These are phyloP conservation scores for Sturmia bella DNA, from an alignment of 2,888 invertebrate species.

Conservation along the genomic window DNA sequence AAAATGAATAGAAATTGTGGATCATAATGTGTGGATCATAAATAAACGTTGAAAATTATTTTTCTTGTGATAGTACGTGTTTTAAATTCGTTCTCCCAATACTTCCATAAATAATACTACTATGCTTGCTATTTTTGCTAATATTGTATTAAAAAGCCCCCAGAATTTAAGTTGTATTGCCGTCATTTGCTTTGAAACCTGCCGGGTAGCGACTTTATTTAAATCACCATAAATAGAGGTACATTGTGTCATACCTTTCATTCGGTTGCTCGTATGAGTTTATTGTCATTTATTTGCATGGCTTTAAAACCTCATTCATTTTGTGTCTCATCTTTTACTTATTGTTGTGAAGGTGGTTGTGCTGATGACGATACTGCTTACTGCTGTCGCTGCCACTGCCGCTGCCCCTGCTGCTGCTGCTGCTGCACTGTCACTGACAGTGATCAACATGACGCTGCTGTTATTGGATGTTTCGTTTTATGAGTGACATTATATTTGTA, in stretches of 20 bases:
- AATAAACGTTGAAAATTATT: too few relatives aligned
- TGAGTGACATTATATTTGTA: constrained; percentile 70
- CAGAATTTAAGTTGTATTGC: too few relatives aligned
- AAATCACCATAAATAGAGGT: neutral
- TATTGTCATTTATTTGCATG: constrained; percentile 35
- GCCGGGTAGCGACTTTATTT: neutral
- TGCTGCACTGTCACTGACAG: neutral
- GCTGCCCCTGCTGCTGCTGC: constrained; percentile 1
- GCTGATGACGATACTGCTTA: constrained; percentile 1
- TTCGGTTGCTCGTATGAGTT: constrained; percentile 33
- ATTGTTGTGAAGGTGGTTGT: neutral
- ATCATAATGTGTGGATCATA: too few relatives aligned
- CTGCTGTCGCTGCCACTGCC: constrained; percentile 9
- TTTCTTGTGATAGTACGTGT: too few relatives aligned
- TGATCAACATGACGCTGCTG: constrained; percentile 31
- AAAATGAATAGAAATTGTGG: too few relatives aligned
- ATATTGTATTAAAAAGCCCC: too few relatives aligned
- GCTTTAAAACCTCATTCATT: constrained; percentile 8
- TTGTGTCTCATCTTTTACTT: neutral
- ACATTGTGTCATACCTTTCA: constrained; percentile 23
- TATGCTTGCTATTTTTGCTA: too few relatives aligned
- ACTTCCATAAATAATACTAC: too few relatives aligned
- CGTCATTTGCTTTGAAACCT: constrained; percentile 7
- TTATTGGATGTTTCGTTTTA: constrained; percentile 50
- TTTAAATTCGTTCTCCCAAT: too few relatives aligned